Base-by-base conservation (phyloP, 2,888 invertebrate species). In the Agrotis puta region DNA sequence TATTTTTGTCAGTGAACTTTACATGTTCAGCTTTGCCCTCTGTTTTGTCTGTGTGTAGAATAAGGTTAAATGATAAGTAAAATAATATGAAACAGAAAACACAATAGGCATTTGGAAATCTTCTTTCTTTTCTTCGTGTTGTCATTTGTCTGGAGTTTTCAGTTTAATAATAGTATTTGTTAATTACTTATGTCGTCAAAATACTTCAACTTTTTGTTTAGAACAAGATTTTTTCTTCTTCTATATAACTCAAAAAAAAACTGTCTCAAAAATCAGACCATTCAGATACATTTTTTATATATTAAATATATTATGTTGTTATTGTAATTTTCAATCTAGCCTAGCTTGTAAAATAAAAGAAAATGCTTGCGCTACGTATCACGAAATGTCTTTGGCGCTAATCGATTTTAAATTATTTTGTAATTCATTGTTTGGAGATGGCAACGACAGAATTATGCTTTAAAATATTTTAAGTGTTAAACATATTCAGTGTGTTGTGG, bases 21-120 rank as follows among this genome's bases (percentile, higher is more conserved):
- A 59, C 39, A 74, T 83, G 83, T 83, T 73, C 48, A 83, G 85
- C 84, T 85, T 85, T 85, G 59, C 72, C 86, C 82, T 74, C 48
- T 62, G 27, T 77, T 74, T 68, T 75, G 64, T 83, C 64, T 67
- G 76, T 77, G 75, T 76, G 22, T 86, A 85, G 74, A 66, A 45
- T 85, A 85, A 85, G 82, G 24, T 74, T 83, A 78, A 83, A 82
- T 77, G 63, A 51, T 85, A 83, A 74, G 77, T 74, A 70, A 81
- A 82, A 56, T 73, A 59, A 58, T 33, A 56, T 68, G 39, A 65
- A 66, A 66, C 61, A 47, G 22, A 45, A 64, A 72, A 68, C 54
- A 24, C 54, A 54, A 61, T 69, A 77, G 61, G n/a, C 22, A 16
- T 68, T 77, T 33, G 43, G 48, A 70, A 51, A 54, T 59, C 45